Evolutionary conservation across 2,797 vertebrate genomes (phyloP), one percentile per base, ranked within the genome.

Genomic region (Centroberyx gerrardi): DNA sequence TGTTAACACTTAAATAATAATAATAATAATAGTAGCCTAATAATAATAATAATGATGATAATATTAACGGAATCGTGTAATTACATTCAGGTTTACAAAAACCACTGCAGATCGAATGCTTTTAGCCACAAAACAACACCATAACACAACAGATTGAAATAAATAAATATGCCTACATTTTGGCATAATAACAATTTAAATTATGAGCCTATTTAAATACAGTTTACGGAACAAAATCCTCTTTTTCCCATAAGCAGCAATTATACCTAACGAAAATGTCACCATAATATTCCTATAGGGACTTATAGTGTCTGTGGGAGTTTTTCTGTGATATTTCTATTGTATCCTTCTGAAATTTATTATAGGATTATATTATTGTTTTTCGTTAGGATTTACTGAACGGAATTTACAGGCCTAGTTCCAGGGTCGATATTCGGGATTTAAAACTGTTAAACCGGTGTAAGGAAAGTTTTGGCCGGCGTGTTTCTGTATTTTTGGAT

Each of bases 371-470:
- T 33, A 33, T 33, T 2, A 3, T 33, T 33, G 4, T 33, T 33
- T 33, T 33, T 33, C 33, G 33, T 33, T 33, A 33, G 48, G 17
- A n/a, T 51, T 51, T n/a, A 17, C 48, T 51, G 48, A 51, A 51
- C 48, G 6, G 3, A n/a, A 33, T 8, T 17, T 44, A 7, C 8
- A 2, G 5, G 3, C 5, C 72, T 91, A 96, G 62, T 96, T 96
- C 95, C 95, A 96, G 13, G 95, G 95, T 61, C 95, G 89, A 81
- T 96, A 96, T 63, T 94, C 94, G 18, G 88, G 77, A 28, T 89
- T 91, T 75, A 92, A 78, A 76, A 82, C 76, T 1, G 87, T 86
- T 22, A 93, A 46, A 5, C 92, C 94, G 5, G 85, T 67, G 72
- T 84, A 92, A 44, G 88, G 64, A 46, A 88, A 85, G 68, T 58